A percentile compares a stretch with the other conserved stretches of the same genome.
phyloP scores from a whole-genome alignment of 2,888 invertebrate genomes.

The Meteorus cinctellus region DNA sequence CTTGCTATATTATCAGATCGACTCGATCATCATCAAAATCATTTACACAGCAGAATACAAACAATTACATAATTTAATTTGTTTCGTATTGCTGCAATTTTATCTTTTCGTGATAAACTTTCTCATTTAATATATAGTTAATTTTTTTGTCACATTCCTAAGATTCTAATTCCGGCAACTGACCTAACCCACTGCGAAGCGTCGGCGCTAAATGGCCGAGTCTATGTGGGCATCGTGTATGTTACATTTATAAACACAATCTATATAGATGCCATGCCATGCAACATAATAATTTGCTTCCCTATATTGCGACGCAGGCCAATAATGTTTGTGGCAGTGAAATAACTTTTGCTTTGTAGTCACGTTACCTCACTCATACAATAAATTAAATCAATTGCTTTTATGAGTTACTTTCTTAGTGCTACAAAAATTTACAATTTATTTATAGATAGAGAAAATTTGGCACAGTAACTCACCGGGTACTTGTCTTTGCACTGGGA shows the following conservation, averaged over 20 bases:
- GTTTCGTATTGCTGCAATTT: background rate
- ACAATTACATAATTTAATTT: background rate
- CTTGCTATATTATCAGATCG: background rate
- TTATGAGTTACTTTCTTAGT: background rate
- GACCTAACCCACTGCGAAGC: constrained; percentile 59
- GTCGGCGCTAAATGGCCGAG: constrained; percentile 34
- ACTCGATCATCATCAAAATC: background rate
- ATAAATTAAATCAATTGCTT: background rate
- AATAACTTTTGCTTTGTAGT: background rate
- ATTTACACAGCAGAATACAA: background rate
- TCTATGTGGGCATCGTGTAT: constrained; percentile 25
- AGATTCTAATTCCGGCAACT: constrained; percentile 64
- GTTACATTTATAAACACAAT: constrained; percentile 19
- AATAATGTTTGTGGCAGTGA: background rate
- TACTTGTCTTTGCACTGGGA: too few relatives aligned
- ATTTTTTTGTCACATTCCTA: background rate
- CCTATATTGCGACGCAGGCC: background rate
- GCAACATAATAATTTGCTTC: constrained; percentile 10
- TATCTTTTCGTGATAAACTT: background rate
- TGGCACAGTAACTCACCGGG: too few relatives aligned
- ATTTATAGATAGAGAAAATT: background rate
- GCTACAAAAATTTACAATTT: background rate
- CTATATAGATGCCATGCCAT: constrained; percentile 4
- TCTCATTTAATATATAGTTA: background rate
- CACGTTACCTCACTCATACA: background rate